phyloP scores from a whole-genome alignment of 2,113 vertebrate species.

The Cranoglanis bouderius region DNA sequence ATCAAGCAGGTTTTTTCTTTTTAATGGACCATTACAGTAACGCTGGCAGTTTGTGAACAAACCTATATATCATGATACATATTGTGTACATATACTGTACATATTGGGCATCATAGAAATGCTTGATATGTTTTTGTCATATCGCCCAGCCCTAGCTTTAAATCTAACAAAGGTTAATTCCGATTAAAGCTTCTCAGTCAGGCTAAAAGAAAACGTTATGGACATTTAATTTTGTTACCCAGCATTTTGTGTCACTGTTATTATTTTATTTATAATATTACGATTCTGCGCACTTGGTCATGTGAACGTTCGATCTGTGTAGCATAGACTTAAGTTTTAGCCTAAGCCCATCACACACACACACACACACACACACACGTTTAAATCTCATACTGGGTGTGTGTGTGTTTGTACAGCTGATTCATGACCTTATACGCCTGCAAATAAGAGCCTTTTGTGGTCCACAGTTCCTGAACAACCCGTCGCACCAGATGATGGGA shows the following conservation, averaged over 20 bases:
- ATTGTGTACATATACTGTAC: neutral
- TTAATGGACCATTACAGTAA: too few relatives aligned
- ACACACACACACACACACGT: neutral
- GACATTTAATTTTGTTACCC: neutral
- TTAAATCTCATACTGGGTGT: neutral
- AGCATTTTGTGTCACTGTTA: neutral
- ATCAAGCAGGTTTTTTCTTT: too few relatives aligned
- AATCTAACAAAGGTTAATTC: neutral
- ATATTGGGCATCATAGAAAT: neutral
- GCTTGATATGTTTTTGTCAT: neutral
- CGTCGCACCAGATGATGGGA: conserved; percentile 31
- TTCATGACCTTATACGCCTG: neutral
- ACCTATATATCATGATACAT: too few relatives aligned
- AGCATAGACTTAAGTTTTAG: neutral
- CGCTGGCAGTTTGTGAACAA: too few relatives aligned
- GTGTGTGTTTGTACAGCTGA: neutral
- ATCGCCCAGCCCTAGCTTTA: neutral
- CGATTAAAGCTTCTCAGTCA: neutral
- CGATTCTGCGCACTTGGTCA: neutral
- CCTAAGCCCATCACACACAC: neutral
- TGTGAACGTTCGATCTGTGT: neutral
- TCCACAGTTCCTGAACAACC: conserved; percentile 15
- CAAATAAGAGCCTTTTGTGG: neutral
- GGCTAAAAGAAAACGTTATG: neutral
- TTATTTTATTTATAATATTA: neutral